phyloP scores from a whole-genome alignment of 2,113 vertebrate genomes.

The Embiotoca jacksoni region DNA sequence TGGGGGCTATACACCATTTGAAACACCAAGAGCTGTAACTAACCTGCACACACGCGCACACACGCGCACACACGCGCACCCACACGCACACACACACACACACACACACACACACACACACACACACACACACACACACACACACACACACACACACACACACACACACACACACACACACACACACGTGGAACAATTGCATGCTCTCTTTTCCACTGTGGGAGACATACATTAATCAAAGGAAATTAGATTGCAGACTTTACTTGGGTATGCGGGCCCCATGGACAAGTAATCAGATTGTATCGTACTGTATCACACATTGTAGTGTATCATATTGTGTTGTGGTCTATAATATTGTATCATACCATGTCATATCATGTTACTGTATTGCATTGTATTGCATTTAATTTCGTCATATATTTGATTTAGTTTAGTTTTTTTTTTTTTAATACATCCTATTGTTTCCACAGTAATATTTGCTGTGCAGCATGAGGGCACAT shows the following conservation, averaged over 20 bases:
- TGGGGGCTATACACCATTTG: conserved; percentile 49
- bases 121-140: conserved; percentile 19
- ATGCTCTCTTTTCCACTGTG: conserved; percentile 49
- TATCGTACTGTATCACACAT: conserved; percentile 39
- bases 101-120: conserved; percentile 21
- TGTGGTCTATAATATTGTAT: conserved; percentile 36
- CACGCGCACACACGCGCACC: conserved; percentile 16
- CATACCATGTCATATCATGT: conserved; percentile 48
- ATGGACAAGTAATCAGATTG: conserved; percentile 61
- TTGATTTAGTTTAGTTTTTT: background rate
- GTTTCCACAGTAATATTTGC: background rate
- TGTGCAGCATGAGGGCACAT: background rate
- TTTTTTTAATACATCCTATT: background rate
- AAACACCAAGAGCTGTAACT: conserved; percentile 49
- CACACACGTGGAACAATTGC: conserved; percentile 25
- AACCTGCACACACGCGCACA: conserved; percentile 23
- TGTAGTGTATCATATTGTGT: conserved; percentile 47
- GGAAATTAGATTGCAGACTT: conserved; percentile 65
- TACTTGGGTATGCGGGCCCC: conserved; percentile 44
- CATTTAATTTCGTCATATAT: conserved; percentile 35
- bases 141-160: conserved; percentile 21
- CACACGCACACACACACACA: conserved; percentile 16
- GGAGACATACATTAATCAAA: conserved; percentile 70
- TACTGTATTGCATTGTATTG: conserved; percentile 18
- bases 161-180: conserved; percentile 19